Percentiles rank a stretch among this genome's conserved stretches.
Conservation (phyloP, 2,797 vertebrate species). For the Octomys mimax region DNA sequence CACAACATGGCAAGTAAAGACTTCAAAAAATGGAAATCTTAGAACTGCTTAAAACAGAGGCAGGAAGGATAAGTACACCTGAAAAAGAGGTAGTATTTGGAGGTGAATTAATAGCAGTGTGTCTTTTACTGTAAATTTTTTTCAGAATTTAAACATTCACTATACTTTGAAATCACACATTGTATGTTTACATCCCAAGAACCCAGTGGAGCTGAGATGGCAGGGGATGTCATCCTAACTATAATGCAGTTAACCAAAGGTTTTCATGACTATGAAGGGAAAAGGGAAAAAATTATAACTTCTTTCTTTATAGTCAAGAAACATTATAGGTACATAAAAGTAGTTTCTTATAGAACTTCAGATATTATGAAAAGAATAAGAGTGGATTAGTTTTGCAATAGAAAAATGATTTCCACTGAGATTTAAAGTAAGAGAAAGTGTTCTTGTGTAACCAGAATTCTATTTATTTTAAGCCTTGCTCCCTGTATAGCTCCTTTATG, state of each 20-base stretch:
- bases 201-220: neutral
- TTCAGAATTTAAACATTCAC: neutral
- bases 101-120: neutral
- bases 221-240: neutral
- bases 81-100: neutral
- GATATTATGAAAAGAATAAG: conserved; percentile 7
- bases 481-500: neutral
- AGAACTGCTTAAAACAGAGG: neutral
- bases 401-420: conserved; percentile 10
- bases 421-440: neutral
- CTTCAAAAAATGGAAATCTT: neutral
- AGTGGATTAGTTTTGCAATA: conserved; percentile 12
- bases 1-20: neutral
- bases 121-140: neutral
- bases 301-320: conserved; percentile 10
- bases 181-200: neutral
- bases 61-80: neutral
- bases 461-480: conserved; percentile 1
- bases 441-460: neutral
- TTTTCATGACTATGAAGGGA: neutral
- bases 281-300: neutral
- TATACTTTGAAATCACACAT: neutral
- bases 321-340: neutral
- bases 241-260: neutral
- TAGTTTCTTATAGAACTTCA: neutral